A percentile compares a stretch with the other conserved stretches of the same genome.
Conservation (phyloP, 2,888 invertebrate genomes). For the Meandrusa payeni region DNA sequence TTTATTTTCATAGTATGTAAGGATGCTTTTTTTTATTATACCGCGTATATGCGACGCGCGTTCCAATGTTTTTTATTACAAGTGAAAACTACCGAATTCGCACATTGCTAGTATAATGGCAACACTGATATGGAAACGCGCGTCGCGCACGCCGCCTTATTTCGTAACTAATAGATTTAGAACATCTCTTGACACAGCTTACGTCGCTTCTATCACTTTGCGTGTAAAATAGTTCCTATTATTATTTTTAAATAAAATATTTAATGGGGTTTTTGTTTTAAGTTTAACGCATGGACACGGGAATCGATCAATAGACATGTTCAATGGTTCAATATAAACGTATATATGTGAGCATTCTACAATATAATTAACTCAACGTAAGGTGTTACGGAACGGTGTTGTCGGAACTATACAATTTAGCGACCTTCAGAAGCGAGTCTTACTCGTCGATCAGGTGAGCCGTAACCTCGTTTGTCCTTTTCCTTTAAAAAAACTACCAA, state of each 20-base stretch:
- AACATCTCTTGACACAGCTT: constrained; percentile 43
- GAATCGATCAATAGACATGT: constrained; percentile 2
- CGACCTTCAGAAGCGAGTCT: too few species aligned
- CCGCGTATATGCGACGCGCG: constrained; percentile 36
- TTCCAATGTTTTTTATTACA: constrained; percentile 18
- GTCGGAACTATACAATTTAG: too few species aligned
- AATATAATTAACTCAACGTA: too few species aligned
- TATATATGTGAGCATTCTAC: too few species aligned
- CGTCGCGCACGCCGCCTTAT: constrained; percentile 24
- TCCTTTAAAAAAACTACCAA: too few species aligned
- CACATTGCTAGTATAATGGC: constrained; percentile 10
- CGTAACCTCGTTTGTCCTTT: too few species aligned
- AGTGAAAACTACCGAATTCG: constrained; percentile 6
- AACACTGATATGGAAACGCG: constrained; percentile 8
- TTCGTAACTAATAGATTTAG: constrained; percentile 33
- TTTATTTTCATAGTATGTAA: constrained; percentile 64
- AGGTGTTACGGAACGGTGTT: too few species aligned
- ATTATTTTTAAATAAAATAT: constrained; percentile 30
- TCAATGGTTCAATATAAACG: too few species aligned
- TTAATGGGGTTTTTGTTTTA: constrained; percentile 5
- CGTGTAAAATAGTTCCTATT: constrained; percentile 60
- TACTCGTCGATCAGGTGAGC: too few species aligned
- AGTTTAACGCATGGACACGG: constrained; percentile 13
- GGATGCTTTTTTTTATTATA: constrained; percentile 62
- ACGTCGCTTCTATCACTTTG: constrained; percentile 54